A percentile compares a stretch with the other conserved stretches of the same genome.
phyloP scores from a whole-genome alignment of 2,113 vertebrate species.

The Taxidea taxus region DNA sequence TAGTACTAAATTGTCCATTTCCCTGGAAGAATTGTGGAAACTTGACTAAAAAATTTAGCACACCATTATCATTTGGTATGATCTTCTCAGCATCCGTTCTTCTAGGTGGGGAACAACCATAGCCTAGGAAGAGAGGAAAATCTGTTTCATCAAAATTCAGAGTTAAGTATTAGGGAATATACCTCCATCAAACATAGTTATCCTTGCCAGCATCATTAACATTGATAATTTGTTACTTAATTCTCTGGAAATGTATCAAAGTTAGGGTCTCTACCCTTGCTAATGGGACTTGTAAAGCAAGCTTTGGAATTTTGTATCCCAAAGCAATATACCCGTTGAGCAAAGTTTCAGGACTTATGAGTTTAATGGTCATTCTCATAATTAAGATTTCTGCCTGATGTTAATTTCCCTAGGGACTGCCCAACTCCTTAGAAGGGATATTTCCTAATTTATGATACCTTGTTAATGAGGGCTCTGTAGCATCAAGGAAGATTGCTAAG shows the following conservation, averaged over 20 bases:
- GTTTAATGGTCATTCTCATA: constrained; percentile 27
- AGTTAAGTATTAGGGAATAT: neutral
- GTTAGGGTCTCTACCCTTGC: neutral
- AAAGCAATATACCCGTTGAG: constrained; percentile 41
- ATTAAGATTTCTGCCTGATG: constrained; percentile 46
- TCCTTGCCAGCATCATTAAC: constrained; percentile 50
- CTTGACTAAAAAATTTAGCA: neutral
- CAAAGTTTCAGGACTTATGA: constrained; percentile 23
- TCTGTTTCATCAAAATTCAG: constrained; percentile 49
- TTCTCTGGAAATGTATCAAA: constrained; percentile 55
- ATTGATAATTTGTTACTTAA: constrained; percentile 71
- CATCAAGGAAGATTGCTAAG: constrained; percentile 33
- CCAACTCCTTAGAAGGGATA: constrained; percentile 43
- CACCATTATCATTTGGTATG: neutral
- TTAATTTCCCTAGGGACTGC: constrained; percentile 51
- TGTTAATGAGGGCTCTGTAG: constrained; percentile 37
- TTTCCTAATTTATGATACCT: constrained; percentile 61
- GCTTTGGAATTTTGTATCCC: constrained; percentile 6
- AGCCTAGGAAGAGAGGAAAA: neutral
- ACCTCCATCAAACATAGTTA: constrained; percentile 16
- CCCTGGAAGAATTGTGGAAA: neutral
- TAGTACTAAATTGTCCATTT: neutral
- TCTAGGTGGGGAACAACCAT: neutral
- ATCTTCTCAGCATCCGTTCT: neutral
- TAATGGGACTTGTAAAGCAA: constrained; percentile 41